A percentile compares a stretch with the other conserved stretches of the same genome.
phyloP scores from a whole-genome alignment of 2,113 vertebrate genomes.

The Equus quagga region DNA sequence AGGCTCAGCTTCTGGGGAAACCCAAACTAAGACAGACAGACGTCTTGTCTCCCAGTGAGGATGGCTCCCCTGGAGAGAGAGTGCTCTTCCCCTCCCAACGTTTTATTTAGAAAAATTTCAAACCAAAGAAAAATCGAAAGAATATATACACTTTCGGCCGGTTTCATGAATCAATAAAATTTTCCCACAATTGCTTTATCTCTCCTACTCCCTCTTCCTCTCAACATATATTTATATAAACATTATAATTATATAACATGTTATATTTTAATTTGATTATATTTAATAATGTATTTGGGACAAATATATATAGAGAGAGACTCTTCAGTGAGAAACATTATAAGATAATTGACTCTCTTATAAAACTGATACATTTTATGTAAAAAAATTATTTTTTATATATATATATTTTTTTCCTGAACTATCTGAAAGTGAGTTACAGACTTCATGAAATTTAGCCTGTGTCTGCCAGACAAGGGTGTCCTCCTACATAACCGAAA shows the following conservation, averaged over 20 bases:
- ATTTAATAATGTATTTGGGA: neutral
- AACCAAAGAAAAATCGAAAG: neutral
- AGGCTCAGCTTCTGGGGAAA: neutral
- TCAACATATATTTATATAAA: neutral
- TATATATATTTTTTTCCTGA: neutral
- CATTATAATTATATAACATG: neutral
- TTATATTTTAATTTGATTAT: neutral
- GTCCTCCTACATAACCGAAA: neutral
- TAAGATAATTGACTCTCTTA: neutral
- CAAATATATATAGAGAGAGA: neutral
- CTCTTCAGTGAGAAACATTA: neutral
- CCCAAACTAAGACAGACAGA: neutral
- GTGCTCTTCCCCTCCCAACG: too few species aligned
- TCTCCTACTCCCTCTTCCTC: neutral
- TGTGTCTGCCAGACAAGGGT: neutral
- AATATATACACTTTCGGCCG: neutral
- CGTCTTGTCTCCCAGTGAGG: neutral
- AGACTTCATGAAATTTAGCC: neutral
- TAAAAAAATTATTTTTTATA: neutral
- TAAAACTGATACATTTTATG: neutral
- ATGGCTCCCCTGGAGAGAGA: neutral
- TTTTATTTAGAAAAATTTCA: constrained; percentile 3
- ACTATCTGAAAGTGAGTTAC: neutral
- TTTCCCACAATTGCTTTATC: neutral
- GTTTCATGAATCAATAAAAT: neutral